phyloP scores from a whole-genome alignment of 1,140 invertebrate genomes.

The Metopolophium dirhodum region DNA sequence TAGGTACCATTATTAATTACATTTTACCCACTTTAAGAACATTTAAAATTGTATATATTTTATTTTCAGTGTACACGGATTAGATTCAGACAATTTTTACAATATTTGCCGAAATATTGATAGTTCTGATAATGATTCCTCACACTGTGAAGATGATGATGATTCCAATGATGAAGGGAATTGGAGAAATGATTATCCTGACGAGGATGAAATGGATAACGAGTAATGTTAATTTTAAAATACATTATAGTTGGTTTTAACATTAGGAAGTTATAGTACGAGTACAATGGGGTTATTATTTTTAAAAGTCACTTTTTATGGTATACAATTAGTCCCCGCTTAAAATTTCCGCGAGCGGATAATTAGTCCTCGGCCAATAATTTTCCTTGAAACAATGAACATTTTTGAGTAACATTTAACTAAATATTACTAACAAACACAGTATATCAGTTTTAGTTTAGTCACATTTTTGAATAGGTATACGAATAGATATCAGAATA shows the following conservation, averaged over 20 bases:
- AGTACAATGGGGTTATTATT: no score
- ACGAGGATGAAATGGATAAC: slow-evolving; percentile 60
- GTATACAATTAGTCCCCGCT: no score
- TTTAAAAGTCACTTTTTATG: no score
- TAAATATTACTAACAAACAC: no score
- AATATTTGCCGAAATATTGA: slow-evolving; percentile 2
- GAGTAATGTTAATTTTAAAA: slow-evolving; percentile 1
- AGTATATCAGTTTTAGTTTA: no score
- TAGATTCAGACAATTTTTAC: slow-evolving; percentile 55
- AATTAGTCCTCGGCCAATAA: no score
- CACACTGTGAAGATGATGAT: slow-evolving; percentile 60
- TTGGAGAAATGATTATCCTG: slow-evolving; percentile 63
- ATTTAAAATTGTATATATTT: background rate
- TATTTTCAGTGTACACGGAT: slow-evolving; percentile 52
- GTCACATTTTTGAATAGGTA: no score
- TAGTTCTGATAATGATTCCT: slow-evolving; percentile 36
- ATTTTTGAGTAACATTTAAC: no score
- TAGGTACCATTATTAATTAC: slow-evolving; percentile 18
- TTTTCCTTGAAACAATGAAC: no score
- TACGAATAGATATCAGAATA: no score
- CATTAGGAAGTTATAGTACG: background rate
- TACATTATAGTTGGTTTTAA: background rate
- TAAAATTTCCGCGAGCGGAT: no score
- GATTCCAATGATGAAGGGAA: slow-evolving; percentile 63
- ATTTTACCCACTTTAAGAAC: background rate